phyloP scores from a whole-genome alignment of 1,140 invertebrate species.

The Hormaphis cornu region DNA sequence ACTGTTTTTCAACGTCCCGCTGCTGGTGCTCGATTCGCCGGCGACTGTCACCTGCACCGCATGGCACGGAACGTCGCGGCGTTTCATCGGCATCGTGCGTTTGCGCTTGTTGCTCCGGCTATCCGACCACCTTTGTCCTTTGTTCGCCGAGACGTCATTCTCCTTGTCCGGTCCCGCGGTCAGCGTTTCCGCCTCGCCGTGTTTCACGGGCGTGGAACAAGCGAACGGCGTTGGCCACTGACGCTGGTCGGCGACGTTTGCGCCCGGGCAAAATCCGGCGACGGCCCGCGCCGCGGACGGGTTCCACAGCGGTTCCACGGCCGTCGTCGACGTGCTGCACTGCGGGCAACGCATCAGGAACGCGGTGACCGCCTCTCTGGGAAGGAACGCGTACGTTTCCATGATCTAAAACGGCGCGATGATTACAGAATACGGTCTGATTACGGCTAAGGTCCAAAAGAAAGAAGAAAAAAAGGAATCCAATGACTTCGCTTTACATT shows the following conservation, averaged over 20 bases:
- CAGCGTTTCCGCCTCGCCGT: background rate
- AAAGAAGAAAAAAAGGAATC: too few relatives aligned
- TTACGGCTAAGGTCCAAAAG: too few relatives aligned
- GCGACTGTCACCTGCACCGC: background rate
- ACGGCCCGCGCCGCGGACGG: background rate
- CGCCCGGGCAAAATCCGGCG: background rate
- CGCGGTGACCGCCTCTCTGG: conserved; percentile 86
- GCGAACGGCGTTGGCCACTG: background rate
- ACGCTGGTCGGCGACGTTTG: background rate
- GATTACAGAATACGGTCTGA: too few relatives aligned
- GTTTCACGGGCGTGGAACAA: conserved; percentile 16
- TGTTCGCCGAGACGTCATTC: background rate
- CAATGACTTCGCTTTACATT: too few relatives aligned
- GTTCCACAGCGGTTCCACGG: background rate
- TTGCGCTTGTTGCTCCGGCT: background rate
- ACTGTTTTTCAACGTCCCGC: conserved; percentile 2
- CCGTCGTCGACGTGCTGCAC: background rate
- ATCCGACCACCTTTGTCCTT: background rate
- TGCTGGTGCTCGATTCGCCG: background rate
- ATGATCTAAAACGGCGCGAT: conserved; percentile 77
- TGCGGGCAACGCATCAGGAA: conserved; percentile 51
- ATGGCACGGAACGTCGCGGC: background rate
- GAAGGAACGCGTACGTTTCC: conserved; percentile 88
- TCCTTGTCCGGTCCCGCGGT: background rate
- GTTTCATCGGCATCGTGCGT: background rate